A percentile compares a stretch with the other conserved stretches of the same genome.
Conservation (phyloP, 2,797 vertebrate species). For the Triplophysa bombifrons region DNA sequence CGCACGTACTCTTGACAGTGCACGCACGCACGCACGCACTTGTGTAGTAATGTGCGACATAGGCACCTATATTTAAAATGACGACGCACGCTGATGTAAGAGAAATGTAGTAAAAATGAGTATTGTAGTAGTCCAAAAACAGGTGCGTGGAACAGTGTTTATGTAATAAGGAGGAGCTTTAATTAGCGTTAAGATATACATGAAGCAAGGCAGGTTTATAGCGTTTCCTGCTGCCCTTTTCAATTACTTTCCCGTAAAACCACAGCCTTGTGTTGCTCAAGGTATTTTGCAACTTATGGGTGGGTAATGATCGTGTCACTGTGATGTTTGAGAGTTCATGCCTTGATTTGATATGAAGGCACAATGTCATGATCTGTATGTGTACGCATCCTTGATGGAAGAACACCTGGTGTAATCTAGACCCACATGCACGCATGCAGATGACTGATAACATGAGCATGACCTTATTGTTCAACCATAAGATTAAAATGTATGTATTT, state of each 20-base stretch:
- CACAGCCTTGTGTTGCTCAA: constrained; percentile 18
- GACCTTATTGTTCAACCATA: too few species aligned
- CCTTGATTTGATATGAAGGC: constrained; percentile 37
- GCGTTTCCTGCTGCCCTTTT: not conserved
- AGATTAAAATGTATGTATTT: too few species aligned
- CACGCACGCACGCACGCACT: not conserved
- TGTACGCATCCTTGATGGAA: not conserved
- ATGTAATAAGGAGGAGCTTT: not conserved
- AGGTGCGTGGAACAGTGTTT: not conserved
- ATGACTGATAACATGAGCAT: not conserved
- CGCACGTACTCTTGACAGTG: constrained; percentile 49
- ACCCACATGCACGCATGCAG: not conserved
- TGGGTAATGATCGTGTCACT: constrained; percentile 16
- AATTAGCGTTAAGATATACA: not conserved
- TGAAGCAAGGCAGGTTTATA: not conserved
- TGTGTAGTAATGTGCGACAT: not conserved
- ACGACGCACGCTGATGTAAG: not conserved
- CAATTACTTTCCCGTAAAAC: not conserved
- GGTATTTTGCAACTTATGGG: constrained; percentile 6
- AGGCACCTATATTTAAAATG: not conserved
- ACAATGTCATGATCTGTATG: not conserved
- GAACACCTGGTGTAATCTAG: not conserved
- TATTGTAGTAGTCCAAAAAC: not conserved
- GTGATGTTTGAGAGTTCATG: constrained; percentile 15
- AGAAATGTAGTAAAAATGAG: not conserved